Percentiles rank a stretch among this genome's conserved stretches.
These are phyloP conservation scores for Podarcis raffonei DNA, from an alignment of 2,113 vertebrate genomes.

Conservation along the genomic window DNA sequence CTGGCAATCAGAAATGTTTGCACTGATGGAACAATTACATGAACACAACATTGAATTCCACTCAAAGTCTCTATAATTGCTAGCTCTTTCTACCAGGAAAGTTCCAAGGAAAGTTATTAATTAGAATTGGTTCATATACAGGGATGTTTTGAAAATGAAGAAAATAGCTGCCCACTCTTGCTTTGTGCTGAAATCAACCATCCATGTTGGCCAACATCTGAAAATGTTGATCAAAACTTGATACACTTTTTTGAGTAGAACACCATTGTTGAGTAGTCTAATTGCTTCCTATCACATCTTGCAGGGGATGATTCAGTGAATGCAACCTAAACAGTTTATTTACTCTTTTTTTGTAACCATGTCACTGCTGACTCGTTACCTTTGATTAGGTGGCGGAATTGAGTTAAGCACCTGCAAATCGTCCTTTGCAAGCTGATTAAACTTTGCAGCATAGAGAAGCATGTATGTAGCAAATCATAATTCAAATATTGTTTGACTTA, in stretches of 20 bases:
- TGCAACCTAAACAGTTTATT: not conserved
- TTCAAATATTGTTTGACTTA: slow-evolving; percentile 28
- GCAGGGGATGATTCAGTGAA: not conserved
- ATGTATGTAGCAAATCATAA: slow-evolving; percentile 19
- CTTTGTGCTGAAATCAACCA: not conserved
- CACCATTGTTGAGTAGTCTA: not conserved
- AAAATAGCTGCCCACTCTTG: not conserved
- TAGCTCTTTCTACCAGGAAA: not conserved
- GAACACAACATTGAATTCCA: too few relatives aligned
- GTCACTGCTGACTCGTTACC: not conserved
- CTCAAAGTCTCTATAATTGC: not conserved
- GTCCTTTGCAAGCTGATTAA: not conserved
- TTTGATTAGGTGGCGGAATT: slow-evolving; percentile 9
- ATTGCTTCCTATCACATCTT: not conserved
- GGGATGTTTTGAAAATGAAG: too few relatives aligned
- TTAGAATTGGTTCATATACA: too few relatives aligned
- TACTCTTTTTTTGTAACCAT: not conserved
- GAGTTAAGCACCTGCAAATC: slow-evolving; percentile 4
- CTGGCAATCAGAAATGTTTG: too few relatives aligned
- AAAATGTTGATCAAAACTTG: too few relatives aligned
- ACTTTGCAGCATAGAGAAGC: not conserved
- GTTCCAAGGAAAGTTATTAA: not conserved
- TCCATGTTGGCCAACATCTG: too few relatives aligned
- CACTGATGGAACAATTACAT: too few relatives aligned
- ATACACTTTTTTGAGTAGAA: not conserved